These are phyloP conservation scores for Alectoris magna DNA, from an alignment of 2,797 vertebrate species.

Conservation along the genomic window DNA sequence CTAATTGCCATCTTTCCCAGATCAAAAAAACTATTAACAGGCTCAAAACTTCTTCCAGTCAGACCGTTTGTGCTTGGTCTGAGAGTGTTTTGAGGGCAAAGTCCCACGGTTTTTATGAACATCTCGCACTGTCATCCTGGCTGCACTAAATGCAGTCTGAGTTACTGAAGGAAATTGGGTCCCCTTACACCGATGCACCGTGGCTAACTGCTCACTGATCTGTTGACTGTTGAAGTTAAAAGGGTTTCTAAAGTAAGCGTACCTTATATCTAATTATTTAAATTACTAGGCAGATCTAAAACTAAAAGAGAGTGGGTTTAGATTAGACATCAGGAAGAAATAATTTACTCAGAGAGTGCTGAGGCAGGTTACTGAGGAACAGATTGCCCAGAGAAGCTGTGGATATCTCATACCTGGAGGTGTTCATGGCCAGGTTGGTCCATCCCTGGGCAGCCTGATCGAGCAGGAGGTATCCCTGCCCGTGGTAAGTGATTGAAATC, in stretches of 20 bases:
- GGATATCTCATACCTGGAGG: neutral
- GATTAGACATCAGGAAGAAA: neutral
- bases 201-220: neutral
- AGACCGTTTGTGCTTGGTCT: neutral
- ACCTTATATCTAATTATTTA: neutral
- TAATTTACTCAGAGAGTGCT: neutral
- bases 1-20: neutral
- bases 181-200: accelerated
- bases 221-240: neutral
- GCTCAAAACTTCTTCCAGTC: neutral
- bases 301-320: neutral
- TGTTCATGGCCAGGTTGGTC: neutral
- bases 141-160: neutral
- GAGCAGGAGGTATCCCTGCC: neutral
- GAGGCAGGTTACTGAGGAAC: neutral
- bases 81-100: neutral
- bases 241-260: neutral
- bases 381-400: neutral
- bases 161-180: neutral
- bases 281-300: neutral
- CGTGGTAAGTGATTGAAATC: neutral
- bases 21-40: neutral
- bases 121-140: accelerated
- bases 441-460: neutral
- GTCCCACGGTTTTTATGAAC: neutral